phyloP scores from a whole-genome alignment of 2,797 vertebrate species.

The Sparidentex hasta region DNA sequence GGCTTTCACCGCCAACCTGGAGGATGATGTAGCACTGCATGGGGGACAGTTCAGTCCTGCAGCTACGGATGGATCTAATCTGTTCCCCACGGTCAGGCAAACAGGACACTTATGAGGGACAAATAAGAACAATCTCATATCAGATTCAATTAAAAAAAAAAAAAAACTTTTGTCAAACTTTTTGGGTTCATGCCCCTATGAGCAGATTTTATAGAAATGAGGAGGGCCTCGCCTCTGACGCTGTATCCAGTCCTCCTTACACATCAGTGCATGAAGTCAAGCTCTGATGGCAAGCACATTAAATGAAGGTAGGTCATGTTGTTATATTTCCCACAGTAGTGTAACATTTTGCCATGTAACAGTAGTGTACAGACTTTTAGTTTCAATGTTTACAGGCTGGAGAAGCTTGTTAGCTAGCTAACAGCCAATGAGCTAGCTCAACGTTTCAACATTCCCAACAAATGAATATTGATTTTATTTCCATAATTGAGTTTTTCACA shows the following conservation, averaged over 20 bases:
- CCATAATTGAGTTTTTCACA: neutral
- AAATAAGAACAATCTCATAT: neutral
- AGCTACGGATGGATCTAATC: neutral
- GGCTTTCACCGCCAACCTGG: neutral
- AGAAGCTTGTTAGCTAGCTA: neutral
- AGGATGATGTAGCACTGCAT: neutral
- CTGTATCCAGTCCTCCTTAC: too few species aligned
- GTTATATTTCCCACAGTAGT: neutral
- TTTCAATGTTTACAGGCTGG: neutral
- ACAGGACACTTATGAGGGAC: neutral
- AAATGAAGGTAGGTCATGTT: neutral
- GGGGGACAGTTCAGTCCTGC: neutral
- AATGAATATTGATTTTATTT: neutral
- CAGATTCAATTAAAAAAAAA: neutral
- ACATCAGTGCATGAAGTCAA: too few species aligned
- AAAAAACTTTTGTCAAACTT: too few species aligned
- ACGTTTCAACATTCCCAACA: neutral
- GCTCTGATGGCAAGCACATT: neutral
- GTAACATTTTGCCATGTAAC: neutral
- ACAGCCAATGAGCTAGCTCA: neutral
- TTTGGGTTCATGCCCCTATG: too few species aligned
- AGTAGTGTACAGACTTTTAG: neutral
- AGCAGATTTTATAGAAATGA: too few species aligned
- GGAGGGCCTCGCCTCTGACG: too few species aligned
- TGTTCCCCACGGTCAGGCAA: neutral